Percentiles rank a stretch among this genome's conserved stretches.
Evolutionary conservation across 2,113 vertebrate genomes (phyloP).

Genomic region (Pandion haliaetus): DNA sequence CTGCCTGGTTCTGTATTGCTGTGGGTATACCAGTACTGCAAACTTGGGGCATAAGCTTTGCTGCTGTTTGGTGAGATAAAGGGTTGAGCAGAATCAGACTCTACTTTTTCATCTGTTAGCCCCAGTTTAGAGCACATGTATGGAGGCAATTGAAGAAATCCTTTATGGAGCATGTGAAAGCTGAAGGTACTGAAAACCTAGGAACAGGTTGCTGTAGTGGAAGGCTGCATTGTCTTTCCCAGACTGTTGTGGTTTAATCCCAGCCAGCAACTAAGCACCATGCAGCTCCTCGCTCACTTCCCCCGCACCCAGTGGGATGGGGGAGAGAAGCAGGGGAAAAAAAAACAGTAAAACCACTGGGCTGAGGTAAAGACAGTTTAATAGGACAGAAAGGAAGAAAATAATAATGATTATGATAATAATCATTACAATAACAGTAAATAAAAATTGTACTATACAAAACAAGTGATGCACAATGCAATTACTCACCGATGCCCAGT

Average conservation of each 20-base stretch:
- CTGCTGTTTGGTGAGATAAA: not conserved
- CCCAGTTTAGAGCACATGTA: not conserved
- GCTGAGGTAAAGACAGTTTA: no score
- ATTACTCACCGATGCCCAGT: no score
- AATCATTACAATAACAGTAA: no score
- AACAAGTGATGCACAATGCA: no score
- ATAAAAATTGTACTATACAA: no score
- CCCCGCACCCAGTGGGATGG: no score
- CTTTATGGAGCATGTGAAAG: not conserved
- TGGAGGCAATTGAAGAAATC: not conserved
- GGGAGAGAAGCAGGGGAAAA: no score
- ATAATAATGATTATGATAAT: no score
- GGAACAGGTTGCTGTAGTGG: accelerated
- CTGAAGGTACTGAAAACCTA: not conserved
- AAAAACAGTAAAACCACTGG: no score
- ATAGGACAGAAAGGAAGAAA: no score
- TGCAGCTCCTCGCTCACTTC: no score
- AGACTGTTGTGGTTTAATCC: not conserved
- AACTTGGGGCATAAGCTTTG: accelerated
- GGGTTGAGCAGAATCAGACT: not conserved
- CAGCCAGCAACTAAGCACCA: no score
- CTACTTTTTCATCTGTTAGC: not conserved
- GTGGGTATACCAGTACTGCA: not conserved
- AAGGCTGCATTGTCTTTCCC: not conserved
- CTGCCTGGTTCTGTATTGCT: not conserved